Evolutionary conservation across 2,888 invertebrate genomes (phyloP), one percentile per base, ranked within the genome.

Genomic region (Pyralis farinalis): DNA sequence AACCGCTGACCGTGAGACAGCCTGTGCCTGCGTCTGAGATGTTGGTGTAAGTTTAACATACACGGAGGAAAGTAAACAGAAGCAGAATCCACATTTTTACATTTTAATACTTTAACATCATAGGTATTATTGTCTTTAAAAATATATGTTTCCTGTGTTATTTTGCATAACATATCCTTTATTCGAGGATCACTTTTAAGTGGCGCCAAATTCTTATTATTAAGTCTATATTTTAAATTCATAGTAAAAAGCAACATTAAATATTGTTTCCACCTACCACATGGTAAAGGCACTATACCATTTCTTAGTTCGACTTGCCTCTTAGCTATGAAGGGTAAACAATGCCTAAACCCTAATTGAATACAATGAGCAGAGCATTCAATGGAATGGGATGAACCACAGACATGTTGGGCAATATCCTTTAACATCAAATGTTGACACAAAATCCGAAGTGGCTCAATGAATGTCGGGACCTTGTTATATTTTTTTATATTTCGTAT

Each of bases 1-100:
- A 94, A 93, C 55, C 90, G 75, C 34, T 90, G 91, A 47, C 90
- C 81, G 60, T 94, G 94, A 11, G 90, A 87, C n/a, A 94, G 74
- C 51, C 94, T 89, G 60, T 94, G 94, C 36, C 81, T 90, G 7
- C 62, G 71, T 27, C 90, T 65, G 28, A 94, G 66, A 37, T 75
- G 72, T 40, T 63, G 59, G 56, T 93, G 92, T 34, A 94, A 77
- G 55, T 92, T 91, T 34, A 83, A 67, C 94, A 94, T 94, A 49
- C 94, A 94, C 0, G 91, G 91, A 1, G 93, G 93, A 65, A 93
- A 92, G 31, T 70, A 67, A 36, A 50, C 60, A 28, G 79, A 73
- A 49, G 73, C 69, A 1, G 36, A 42, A 46, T 91, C 82, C 29
- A 92, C 83, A 49, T 91, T 80, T 42, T 47, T 66, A 54, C 76